These are phyloP conservation scores for Epinephelus malabaricus DNA, from an alignment of 2,797 vertebrate genomes.

Conservation along the genomic window DNA sequence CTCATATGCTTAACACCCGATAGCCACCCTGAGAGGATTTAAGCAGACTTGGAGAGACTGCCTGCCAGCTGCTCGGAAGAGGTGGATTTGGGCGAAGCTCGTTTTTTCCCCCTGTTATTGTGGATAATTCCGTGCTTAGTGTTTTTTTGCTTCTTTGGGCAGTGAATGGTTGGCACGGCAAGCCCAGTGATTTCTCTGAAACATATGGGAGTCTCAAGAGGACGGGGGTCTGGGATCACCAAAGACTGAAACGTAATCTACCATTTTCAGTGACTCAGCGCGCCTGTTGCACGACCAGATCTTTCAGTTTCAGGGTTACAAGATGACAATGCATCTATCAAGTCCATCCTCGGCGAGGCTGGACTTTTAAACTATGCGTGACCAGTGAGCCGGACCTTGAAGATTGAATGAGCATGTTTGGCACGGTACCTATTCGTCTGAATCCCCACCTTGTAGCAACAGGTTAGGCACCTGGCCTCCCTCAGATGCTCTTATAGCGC, in stretches of 20 bases:
- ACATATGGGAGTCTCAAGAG: conserved; percentile 58
- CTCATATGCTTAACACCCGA: conserved; percentile 53
- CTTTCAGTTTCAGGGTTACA: conserved; percentile 71
- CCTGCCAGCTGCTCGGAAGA: conserved; percentile 53
- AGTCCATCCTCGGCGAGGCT: conserved; percentile 62
- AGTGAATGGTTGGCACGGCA: conserved; percentile 74
- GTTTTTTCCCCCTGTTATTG: conserved; percentile 42
- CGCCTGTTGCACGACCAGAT: conserved; percentile 60
- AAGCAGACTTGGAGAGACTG: conserved; percentile 51
- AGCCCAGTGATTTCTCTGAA: conserved; percentile 56
- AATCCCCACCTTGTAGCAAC: conserved; percentile 72
- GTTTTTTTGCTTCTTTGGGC: conserved; percentile 43
- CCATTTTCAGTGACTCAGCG: conserved; percentile 77
- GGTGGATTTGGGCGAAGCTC: conserved; percentile 40
- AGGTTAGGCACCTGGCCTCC: conserved; percentile 69
- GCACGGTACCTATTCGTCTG: conserved; percentile 70
- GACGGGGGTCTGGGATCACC: conserved; percentile 59
- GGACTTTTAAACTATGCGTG: conserved; percentile 70
- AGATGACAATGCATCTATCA: conserved; percentile 74
- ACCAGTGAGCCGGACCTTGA: conserved; percentile 69
- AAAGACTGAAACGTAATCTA: conserved; percentile 80
- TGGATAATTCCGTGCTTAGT: conserved; percentile 48
- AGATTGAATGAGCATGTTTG: conserved; percentile 83
- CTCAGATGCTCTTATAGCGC: conserved; percentile 75
- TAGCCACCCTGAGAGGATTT: conserved; percentile 59